Conservation (phyloP, 1,140 invertebrate species). For the Lasaia peninsularis region DNA sequence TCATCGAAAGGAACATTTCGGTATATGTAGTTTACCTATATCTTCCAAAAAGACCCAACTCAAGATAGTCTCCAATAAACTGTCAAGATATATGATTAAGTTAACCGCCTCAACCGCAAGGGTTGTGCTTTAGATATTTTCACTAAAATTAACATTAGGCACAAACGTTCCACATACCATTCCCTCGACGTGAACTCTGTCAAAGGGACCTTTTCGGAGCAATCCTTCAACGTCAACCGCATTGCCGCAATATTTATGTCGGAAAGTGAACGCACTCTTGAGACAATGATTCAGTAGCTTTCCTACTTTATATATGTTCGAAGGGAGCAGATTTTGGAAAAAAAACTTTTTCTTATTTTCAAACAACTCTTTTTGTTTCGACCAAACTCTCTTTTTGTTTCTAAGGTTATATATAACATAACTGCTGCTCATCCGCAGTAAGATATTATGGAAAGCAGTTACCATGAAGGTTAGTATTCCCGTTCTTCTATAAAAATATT, state of each 20-base stretch:
- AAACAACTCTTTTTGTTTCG: too few relatives aligned
- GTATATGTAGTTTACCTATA: too few relatives aligned
- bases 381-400: too few relatives aligned
- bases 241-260: slow-evolving; percentile 4
- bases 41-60: too few relatives aligned
- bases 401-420: too few relatives aligned
- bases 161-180: slow-evolving; percentile 11
- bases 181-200: slow-evolving; percentile 6
- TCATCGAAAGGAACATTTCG: too few relatives aligned
- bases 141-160: slow-evolving; percentile 10
- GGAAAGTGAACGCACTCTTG: slow-evolving; percentile 6
- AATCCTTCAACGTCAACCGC: slow-evolving; percentile 11
- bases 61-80: background rate
- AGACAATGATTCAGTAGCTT: slow-evolving; percentile 5
- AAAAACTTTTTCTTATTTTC: too few relatives aligned
- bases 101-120: background rate
- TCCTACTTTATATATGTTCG: background rate
- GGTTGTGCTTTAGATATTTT: slow-evolving; percentile 6
- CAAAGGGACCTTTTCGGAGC: slow-evolving; percentile 10
- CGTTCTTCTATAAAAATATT: too few relatives aligned
- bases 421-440: too few relatives aligned
- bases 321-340: background rate
- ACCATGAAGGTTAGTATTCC: too few relatives aligned
- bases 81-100: slow-evolving; percentile 8
- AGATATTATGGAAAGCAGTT: too few relatives aligned